phyloP scores from a whole-genome alignment of 1,140 invertebrate genomes.

The Papilio machaon region DNA sequence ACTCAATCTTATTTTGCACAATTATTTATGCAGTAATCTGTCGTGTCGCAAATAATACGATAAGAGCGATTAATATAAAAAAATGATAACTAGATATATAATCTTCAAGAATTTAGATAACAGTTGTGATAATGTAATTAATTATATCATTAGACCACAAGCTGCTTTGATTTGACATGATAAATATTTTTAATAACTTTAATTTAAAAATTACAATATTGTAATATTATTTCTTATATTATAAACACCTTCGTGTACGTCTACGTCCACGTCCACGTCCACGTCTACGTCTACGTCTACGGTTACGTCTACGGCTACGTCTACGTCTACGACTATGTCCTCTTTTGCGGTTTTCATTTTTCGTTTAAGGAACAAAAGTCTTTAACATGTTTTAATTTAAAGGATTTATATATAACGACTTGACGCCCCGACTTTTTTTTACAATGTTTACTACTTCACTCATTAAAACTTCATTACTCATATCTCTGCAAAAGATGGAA shows the following conservation, averaged over 20 bases:
- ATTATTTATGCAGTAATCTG: not conserved
- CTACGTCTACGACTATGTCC: too few species aligned
- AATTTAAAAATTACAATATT: not conserved
- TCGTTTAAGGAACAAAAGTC: too few species aligned
- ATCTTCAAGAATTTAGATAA: not conserved
- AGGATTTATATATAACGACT: too few species aligned
- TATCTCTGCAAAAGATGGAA: not conserved
- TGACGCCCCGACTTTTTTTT: not conserved
- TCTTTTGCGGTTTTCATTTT: too few species aligned
- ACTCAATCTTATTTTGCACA: not conserved
- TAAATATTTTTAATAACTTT: not conserved
- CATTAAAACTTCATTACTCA: not conserved
- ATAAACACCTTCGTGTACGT: too few species aligned
- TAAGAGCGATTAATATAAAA: not conserved
- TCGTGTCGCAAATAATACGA: not conserved
- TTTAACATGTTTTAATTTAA: too few species aligned
- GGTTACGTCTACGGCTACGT: too few species aligned
- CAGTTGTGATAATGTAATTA: not conserved
- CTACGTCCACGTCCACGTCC: too few species aligned
- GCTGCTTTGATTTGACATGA: not conserved
- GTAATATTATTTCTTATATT: not conserved
- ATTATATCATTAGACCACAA: not conserved
- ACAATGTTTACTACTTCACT: not conserved
- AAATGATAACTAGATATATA: not conserved
- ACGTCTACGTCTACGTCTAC: too few species aligned